Base-by-base conservation (phyloP, 2,113 vertebrate species). In the Junco hyemalis region DNA sequence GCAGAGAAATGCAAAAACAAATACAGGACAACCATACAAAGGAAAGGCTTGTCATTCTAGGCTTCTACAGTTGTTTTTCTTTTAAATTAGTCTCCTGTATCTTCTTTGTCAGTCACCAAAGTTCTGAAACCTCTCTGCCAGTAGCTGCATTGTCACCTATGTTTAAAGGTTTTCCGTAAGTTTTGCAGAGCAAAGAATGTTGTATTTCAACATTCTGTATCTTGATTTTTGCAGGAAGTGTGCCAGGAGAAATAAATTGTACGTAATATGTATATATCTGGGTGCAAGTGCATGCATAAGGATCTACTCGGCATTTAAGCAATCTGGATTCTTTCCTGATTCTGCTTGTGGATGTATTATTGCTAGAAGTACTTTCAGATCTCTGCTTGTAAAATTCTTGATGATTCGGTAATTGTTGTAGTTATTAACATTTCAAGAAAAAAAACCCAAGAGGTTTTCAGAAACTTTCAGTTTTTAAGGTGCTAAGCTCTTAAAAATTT, bases 231-330 rank as follows among this genome's bases (percentile, higher is more conserved):
- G n/a, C 25, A 76, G 53, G 14, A 38, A 33, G 3, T 40, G 5
- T 38, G 64, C 5, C 9, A 66, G 45, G 8, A 82, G 13, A 22
- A 71, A 3, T 22, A 74, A 68, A 42, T 45, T 31, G 0, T 54
- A 29, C 1, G 0, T n/a, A 3, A 5, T 72, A 15, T 3, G 4
- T 56, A 7, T 69, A 4, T 63, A 9, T 51, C 16, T 71, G n/a
- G 5, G 11, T 51, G 71, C 11, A 48, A 26, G 47, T 50, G 22
- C 1, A 0, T 2, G 2, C 2, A 0, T 48, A 28, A 45, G 35
- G 33, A 24, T 24, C 45, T 88, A 28, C 44, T 87, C 38, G 63
- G 21, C 16, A 8, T 79, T 71, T 82, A 47, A 72, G 35, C n/a
- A 82, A 25, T 16, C 8, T 65, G 36, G 12, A 56, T 71, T 90